Conservation (phyloP, 1,140 invertebrate species). For the Cydia splendana region DNA sequence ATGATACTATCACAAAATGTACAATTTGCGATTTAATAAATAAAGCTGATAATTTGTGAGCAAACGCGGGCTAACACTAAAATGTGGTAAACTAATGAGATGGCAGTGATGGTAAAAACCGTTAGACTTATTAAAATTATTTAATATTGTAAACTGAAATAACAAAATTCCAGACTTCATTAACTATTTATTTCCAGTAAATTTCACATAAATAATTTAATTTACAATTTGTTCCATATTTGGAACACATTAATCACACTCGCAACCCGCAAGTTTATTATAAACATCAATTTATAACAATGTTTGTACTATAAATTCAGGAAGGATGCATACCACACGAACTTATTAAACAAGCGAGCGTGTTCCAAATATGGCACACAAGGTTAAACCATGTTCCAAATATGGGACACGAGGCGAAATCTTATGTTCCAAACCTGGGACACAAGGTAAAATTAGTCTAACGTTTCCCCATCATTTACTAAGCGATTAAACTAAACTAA, state of each 20-base stretch:
- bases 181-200: neutral
- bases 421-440: neutral
- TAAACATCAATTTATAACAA: neutral
- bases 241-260: neutral
- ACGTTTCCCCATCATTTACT: conserved; percentile 23
- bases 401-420: conserved; percentile 36
- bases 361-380: conserved; percentile 35
- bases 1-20: conserved; percentile 31
- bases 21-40: conserved; percentile 4
- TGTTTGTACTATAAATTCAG: conserved; percentile 11
- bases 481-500: conserved; percentile 10
- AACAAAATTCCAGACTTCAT: no score
- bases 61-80: conserved; percentile 13
- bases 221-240: neutral
- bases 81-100: conserved; percentile 13
- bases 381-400: conserved; percentile 41
- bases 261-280: conserved; percentile 1
- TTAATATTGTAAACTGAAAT: no score
- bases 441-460: conserved; percentile 39
- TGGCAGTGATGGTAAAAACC: neutral
- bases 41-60: conserved; percentile 25
- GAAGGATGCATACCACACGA: neutral
- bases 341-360: neutral
- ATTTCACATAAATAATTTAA: neutral
- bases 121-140: neutral